Evolutionary conservation across 2,888 invertebrate species (phyloP), one percentile per base, ranked within the genome.

Genomic region (Coenonympha glycerion): DNA sequence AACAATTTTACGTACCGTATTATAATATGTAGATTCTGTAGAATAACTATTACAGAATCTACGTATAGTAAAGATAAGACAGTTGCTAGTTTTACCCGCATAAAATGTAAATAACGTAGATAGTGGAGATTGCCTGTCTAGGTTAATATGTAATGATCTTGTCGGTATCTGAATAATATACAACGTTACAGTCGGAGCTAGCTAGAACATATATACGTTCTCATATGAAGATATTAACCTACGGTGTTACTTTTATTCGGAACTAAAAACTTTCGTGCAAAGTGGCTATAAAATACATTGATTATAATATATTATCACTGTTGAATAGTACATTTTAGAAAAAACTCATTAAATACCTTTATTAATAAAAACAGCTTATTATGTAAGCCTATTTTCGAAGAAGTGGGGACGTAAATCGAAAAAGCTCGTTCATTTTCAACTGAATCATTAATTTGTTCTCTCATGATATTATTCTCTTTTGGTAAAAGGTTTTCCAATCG

Each of bases 121-220:
- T 15, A 15, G 37, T 22, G 22, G 37, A 15, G 22, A 39, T 39
- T 39, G 37, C 24, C 37, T 39, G 37, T 39, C 37, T 11, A 6
- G 22, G 37, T 39, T 39, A 37, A 37, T 37, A 39, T 39, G 13
- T 39, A 22, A 39, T 39, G 22, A 39, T 39, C 22, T 22, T 22
- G 37, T 39, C 22, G 22, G 37, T 37, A 22, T 22, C 13, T 22
- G 13, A n/a, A 37, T 19, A n/a, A 6, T 18, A 19, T 9, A 39
- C 37, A 39, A 39, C 22, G 21, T 22, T 22, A 22, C 13, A 15
- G 5, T 2, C 15, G 15, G 5, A 37, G 34, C 19, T 18, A 5
- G 18, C 16, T 16, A 16, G 1, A 33, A 18, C 33, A 16, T 8
- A 31, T 11, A 3, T 15, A 31, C 16, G 3, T 9, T 11, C 24